Conservation (phyloP, 2,113 vertebrate genomes). For the Varanus salvator region DNA sequence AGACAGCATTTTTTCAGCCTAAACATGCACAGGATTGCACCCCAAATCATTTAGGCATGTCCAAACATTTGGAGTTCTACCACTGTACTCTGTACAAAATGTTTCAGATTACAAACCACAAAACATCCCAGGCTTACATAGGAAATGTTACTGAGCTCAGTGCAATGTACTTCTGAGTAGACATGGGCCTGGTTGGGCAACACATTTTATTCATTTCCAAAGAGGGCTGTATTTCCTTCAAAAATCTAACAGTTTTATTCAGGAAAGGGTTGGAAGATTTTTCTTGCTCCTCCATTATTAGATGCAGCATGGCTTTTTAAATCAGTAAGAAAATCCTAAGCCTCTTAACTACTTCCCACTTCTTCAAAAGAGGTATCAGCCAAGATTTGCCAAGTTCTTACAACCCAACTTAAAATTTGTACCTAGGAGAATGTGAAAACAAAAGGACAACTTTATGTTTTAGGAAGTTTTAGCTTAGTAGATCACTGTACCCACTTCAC, state of each 20-base stretch:
- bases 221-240: not conserved
- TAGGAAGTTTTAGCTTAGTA: not conserved
- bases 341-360: constrained; percentile 5
- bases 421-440: constrained; percentile 5
- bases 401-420: constrained; percentile 11
- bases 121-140: not conserved
- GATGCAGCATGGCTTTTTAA: not conserved
- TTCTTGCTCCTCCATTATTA: not conserved
- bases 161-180: not conserved
- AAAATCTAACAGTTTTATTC: not conserved
- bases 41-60: not conserved
- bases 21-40: not conserved
- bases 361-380: constrained; percentile 13
- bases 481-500: not conserved
- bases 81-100: not conserved
- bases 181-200: not conserved
- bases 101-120: not conserved
- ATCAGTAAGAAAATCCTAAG: not conserved
- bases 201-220: not conserved
- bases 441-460: constrained; percentile 8
- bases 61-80: not conserved
- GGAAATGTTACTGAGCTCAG: not conserved
- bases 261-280: not conserved
- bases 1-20: not conserved
- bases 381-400: constrained; percentile 26